These are phyloP conservation scores for Scaptomyza montana DNA, from an alignment of 1,140 invertebrate genomes.

Conservation along the genomic window DNA sequence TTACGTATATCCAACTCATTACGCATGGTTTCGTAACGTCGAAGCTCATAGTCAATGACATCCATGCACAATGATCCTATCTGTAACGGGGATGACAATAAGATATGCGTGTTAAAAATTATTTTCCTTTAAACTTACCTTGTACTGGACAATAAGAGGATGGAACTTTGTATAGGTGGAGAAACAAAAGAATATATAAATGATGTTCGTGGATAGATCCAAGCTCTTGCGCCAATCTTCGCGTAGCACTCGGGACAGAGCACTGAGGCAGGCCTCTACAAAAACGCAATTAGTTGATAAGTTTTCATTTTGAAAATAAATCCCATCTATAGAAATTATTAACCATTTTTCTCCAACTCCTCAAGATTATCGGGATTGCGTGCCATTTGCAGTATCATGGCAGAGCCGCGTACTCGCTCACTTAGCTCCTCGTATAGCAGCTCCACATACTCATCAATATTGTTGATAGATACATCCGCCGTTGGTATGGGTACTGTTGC, in stretches of 20 bases:
- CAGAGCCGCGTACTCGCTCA: conserved; percentile 97
- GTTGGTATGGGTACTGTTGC: conserved; percentile 35
- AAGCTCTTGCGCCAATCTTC: conserved; percentile 99
- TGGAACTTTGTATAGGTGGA: conserved; percentile 99
- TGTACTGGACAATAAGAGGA: conserved; percentile 94
- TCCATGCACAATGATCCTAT: conserved; percentile 98
- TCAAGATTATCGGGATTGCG: conserved; percentile 97
- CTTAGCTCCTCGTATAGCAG: conserved; percentile 97
- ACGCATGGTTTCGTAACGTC: conserved; percentile 96
- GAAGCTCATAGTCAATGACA: conserved; percentile 96
- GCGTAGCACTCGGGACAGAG: conserved; percentile 95
- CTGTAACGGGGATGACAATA: conserved; percentile 84
- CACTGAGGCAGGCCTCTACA: conserved; percentile 96
- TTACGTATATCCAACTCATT: conserved; percentile 91
- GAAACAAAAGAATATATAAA: conserved; percentile 98
- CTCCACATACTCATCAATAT: conserved; percentile 97
- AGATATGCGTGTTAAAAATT: conserved; percentile 17
- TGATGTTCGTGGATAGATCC: conserved; percentile 97
- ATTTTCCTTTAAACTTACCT: conserved; percentile 85
- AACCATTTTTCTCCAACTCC: conserved; percentile 96
- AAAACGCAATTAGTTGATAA: conserved; percentile 12
- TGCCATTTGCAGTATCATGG: conserved; percentile 94
- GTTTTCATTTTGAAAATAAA: conserved; percentile 9
- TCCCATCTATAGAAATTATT: background rate
- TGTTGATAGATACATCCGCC: conserved; percentile 88